These are phyloP conservation scores for Ceyx cyanopectus DNA, from an alignment of 2,113 vertebrate species.

Conservation along the genomic window DNA sequence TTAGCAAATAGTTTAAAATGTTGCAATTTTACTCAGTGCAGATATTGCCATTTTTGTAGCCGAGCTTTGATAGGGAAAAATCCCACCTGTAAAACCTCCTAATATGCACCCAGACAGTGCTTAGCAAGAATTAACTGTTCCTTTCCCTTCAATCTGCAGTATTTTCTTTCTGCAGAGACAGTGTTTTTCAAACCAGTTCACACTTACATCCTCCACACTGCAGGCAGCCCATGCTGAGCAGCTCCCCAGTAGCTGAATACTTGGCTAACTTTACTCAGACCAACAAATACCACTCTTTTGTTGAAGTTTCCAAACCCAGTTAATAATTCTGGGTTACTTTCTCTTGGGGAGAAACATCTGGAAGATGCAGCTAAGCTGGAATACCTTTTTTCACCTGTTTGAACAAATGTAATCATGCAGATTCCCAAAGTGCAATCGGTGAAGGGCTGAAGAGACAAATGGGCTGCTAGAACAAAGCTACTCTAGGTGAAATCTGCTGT, in stretches of 20 bases:
- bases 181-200: not conserved
- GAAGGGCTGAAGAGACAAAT: not conserved
- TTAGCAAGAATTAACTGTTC: not conserved
- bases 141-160: not conserved
- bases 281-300: not conserved
- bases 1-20: not conserved
- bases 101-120: not conserved
- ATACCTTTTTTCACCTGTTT: not conserved
- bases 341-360: not conserved
- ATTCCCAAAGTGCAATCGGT: not conserved
- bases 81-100: not conserved
- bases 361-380: not conserved
- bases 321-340: not conserved
- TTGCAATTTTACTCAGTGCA: not conserved
- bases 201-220: accelerated
- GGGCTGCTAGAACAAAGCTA: not conserved
- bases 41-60: not conserved
- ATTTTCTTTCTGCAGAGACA: not conserved
- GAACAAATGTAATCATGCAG: not conserved
- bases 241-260: not conserved
- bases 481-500: not conserved
- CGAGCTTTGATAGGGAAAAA: not conserved
- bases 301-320: not conserved
- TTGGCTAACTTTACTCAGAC: not conserved
- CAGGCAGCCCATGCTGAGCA: accelerated